A percentile compares a stretch with the other conserved stretches of the same genome.
Conservation (phyloP, 2,888 invertebrate genomes). For the Philaethria dido region DNA sequence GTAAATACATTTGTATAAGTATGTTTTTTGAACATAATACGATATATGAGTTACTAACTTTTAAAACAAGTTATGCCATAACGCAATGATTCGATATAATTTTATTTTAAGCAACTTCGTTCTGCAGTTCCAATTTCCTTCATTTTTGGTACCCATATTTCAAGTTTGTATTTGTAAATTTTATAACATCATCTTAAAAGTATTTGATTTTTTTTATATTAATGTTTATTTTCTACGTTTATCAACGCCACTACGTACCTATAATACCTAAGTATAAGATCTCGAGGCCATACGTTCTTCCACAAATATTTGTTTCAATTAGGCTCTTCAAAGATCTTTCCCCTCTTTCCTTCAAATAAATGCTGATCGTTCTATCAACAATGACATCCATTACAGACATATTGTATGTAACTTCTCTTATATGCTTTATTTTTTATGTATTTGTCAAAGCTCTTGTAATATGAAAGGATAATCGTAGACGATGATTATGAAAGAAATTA, state of each 20-base stretch:
- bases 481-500: too few relatives aligned
- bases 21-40: too few relatives aligned
- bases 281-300: constrained; percentile 50
- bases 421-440: background rate
- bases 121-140: too few relatives aligned
- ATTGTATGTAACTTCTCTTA: background rate
- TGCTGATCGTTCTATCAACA: constrained; percentile 68
- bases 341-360: constrained; percentile 64
- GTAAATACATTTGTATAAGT: too few relatives aligned
- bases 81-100: too few relatives aligned
- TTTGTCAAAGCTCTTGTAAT: background rate
- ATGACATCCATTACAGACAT: constrained; percentile 52
- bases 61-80: too few relatives aligned
- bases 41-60: too few relatives aligned
- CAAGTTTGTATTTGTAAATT: too few relatives aligned
- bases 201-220: background rate
- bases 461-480: too few relatives aligned
- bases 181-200: too few relatives aligned
- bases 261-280: background rate
- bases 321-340: constrained; percentile 61
- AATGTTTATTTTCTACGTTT: background rate
- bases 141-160: too few relatives aligned
- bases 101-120: too few relatives aligned
- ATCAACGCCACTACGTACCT: background rate
- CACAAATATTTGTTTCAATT: constrained; percentile 82